Evolutionary conservation across 2,797 vertebrate genomes (phyloP).

Genomic region (Gouania willdenowi): DNA sequence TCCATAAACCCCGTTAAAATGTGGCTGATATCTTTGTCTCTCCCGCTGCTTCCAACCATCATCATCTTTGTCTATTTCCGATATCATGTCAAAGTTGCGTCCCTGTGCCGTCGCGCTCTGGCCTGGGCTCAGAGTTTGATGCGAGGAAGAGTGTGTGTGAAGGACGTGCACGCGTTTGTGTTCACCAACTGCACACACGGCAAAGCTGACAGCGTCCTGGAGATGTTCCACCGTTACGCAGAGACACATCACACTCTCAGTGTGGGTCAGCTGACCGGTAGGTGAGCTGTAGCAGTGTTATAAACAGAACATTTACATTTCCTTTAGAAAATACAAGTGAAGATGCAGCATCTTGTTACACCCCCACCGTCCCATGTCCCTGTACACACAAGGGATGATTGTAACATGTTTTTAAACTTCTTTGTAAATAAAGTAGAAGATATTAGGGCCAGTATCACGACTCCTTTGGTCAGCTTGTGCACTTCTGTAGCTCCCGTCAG

Average conservation of each 20-base stretch:
- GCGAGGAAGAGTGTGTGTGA: slow-evolving; percentile 33
- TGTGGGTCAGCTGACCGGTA: slow-evolving; percentile 58
- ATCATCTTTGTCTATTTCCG: slow-evolving; percentile 14
- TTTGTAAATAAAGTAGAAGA: too few species aligned
- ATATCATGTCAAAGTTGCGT: slow-evolving; percentile 2
- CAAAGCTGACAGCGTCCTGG: slow-evolving; percentile 63
- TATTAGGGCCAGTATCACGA: too few species aligned
- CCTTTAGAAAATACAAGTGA: too few species aligned
- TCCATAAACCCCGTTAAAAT: too few species aligned
- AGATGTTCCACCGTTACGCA: slow-evolving; percentile 62
- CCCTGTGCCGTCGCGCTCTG: slow-evolving; percentile 32
- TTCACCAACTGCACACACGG: slow-evolving; percentile 71
- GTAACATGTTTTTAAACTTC: too few species aligned
- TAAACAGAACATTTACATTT: too few species aligned
- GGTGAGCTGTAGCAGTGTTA: too few species aligned
- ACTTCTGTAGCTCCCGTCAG: too few species aligned
- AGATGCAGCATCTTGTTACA: too few species aligned
- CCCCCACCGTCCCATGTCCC: too few species aligned
- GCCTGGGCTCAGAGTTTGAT: slow-evolving; percentile 16
- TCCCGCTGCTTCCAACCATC: slow-evolving; percentile 47
- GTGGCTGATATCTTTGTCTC: slow-evolving; percentile 37
- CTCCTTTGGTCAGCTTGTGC: too few species aligned
- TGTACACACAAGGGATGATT: too few species aligned
- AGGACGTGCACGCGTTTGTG: slow-evolving; percentile 59
- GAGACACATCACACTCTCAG: slow-evolving; percentile 33